Base-by-base conservation (phyloP, 2,797 vertebrate genomes). In the Alosa sapidissima region DNA sequence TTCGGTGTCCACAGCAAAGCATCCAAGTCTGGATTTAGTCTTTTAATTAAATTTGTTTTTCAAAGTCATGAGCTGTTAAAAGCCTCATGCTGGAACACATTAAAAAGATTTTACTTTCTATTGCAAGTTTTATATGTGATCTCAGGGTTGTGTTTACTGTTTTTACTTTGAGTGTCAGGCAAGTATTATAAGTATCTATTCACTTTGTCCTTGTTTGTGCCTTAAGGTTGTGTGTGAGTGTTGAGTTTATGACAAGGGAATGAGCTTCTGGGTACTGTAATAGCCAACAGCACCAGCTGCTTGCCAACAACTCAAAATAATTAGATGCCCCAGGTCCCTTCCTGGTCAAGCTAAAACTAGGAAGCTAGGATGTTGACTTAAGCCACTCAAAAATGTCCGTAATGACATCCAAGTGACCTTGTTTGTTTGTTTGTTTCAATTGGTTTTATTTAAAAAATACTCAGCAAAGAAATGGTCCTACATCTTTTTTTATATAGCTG, bases 131-230 rank as follows among this genome's bases (percentile, higher is more conserved):
- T 41, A 14, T 41, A 16, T 72, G 13, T 41, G 33, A 75, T 13
- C 13, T 75, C 33, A 75, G 68, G 68, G 68, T 14, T 75, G 68
- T 75, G 68, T 19, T 41, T 75, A 41, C 33, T 41, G 68, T 75
- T 75, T 75, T 75, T 19, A 5, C 41, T 75, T 75, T 75, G 5
- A 75, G 33, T 36, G 33, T 7, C 13, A 41, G 36, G 14, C 36
- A 21, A 58, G 55, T 21, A 58, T 58, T 58, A 16, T 3, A 55
- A 55, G 19, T n/a, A 5, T 75, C 33, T 41, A 14, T 68, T 33
- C 28, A 14, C 11, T 10, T 16, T 75, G 13, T 75, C 14, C 33
- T 1, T 75, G 14, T 33, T 8, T 33, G 36, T 41, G 13, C 68
- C 36, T 16, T 75, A 2, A 41, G 68, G 33, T 11, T 36, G 28